A percentile compares a stretch with the other conserved stretches of the same genome.
Conservation (phyloP, 2,888 invertebrate genomes). For the Leucophenga maculata region DNA sequence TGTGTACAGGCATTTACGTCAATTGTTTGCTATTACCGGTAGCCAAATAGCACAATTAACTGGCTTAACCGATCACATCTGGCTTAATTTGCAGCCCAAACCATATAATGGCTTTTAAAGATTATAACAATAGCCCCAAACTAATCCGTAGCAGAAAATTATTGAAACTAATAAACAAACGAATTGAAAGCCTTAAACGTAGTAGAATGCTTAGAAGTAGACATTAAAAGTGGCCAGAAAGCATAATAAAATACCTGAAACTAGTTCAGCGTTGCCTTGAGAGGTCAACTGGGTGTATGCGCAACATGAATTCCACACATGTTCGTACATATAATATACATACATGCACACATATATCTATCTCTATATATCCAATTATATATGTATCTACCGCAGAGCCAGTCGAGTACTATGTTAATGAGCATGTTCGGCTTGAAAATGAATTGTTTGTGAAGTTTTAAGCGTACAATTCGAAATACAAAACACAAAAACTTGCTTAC, state of each 20-base stretch:
- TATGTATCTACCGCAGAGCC: not conserved
- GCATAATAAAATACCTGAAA: no score
- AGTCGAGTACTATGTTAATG: not conserved
- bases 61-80: not conserved
- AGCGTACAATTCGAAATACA: not conserved
- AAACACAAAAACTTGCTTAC: no score
- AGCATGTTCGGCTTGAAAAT: not conserved
- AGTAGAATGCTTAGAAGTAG: no score
- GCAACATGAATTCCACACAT: constrained; percentile 12
- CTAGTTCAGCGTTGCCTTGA: constrained; percentile 3
- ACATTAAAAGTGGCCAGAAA: no score
- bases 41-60: constrained; percentile 13
- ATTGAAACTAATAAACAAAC: not conserved
- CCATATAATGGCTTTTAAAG: not conserved
- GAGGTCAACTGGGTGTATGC: constrained; percentile 20
- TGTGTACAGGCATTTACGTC: not conserved
- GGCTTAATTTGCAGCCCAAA: not conserved
- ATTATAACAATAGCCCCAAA: constrained; percentile 5
- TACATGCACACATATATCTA: not conserved
- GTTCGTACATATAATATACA: not conserved
- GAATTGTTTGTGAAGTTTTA: not conserved
- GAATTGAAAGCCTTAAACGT: not conserved
- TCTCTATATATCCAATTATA: no score
- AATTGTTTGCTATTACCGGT: not conserved
- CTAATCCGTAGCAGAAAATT: not conserved